Conservation (phyloP, 2,797 vertebrate genomes). For the Sparidentex hasta region DNA sequence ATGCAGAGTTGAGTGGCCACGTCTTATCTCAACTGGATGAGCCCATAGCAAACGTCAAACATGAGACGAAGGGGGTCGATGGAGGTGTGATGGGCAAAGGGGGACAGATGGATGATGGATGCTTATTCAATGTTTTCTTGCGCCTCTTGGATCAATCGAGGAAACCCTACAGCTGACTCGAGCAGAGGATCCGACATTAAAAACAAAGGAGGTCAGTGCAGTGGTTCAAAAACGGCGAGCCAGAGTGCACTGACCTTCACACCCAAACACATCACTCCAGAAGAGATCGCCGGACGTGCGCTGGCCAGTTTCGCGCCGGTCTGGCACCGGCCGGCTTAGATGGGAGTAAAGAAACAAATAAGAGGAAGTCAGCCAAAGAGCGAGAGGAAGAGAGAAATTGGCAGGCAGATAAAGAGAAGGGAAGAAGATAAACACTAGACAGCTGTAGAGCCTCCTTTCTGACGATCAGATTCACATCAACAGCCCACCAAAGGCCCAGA, state of each 20-base stretch:
- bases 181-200: conserved; percentile 23
- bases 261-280: conserved; percentile 25
- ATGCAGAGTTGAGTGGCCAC: conserved; percentile 22
- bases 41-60: conserved; percentile 30
- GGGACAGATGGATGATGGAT: conserved; percentile 5
- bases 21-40: conserved; percentile 35
- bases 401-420: conserved; percentile 58
- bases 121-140: conserved; percentile 32
- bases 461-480: conserved; percentile 56
- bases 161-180: conserved; percentile 1
- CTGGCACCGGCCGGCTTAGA: conserved; percentile 34
- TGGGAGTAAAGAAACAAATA: conserved; percentile 50
- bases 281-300: conserved; percentile 34
- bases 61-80: conserved; percentile 37
- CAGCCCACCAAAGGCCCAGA: conserved; percentile 35
- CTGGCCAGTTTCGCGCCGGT: conserved; percentile 40
- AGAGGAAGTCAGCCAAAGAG: conserved; percentile 46
- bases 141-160: background rate
- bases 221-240: conserved; percentile 16
- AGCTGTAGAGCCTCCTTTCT: conserved; percentile 58
- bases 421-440: conserved; percentile 54
- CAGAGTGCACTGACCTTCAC: conserved; percentile 48
- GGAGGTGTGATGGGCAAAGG: conserved; percentile 6
- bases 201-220: conserved; percentile 12
- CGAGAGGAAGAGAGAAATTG: conserved; percentile 46